Conservation (phyloP, 2,797 vertebrate species). For the Kryptopterus vitreolus region DNA sequence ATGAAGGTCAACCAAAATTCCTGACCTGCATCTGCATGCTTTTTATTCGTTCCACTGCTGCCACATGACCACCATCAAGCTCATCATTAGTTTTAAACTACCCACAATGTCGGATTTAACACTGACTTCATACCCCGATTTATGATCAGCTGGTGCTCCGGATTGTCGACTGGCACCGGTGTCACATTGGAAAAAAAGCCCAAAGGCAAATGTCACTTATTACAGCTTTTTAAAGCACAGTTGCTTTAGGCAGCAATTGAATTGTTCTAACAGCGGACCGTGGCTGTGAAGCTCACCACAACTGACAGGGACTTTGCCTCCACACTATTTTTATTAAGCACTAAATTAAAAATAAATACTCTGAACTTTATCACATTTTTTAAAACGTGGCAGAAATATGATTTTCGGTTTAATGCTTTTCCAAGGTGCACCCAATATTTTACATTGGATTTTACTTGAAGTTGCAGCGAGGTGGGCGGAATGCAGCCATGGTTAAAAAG, state of each 20-base stretch:
- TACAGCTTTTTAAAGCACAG: neutral
- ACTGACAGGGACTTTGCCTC: neutral
- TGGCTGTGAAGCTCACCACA: neutral
- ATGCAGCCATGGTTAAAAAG: neutral
- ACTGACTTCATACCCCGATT: neutral
- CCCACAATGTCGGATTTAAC: neutral
- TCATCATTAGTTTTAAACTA: neutral
- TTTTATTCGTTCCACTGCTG: too few species aligned
- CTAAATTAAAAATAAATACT: neutral
- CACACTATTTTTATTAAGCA: conserved; percentile 6
- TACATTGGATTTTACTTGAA: neutral
- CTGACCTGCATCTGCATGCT: neutral
- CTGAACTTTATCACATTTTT: neutral
- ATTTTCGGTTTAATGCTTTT: neutral
- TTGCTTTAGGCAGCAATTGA: neutral
- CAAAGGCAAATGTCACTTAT: neutral
- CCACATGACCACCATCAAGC: too few species aligned
- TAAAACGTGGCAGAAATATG: neutral
- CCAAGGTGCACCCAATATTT: neutral
- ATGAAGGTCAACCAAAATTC: neutral
- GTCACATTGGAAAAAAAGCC: neutral
- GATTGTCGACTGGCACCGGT: neutral
- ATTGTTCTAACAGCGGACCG: neutral
- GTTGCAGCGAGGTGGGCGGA: neutral
- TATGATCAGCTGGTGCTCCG: neutral